Evolutionary conservation across 2,113 vertebrate species (phyloP), one percentile per base, ranked within the genome.

Genomic region (Ictidomys tridecemlineatus): DNA sequence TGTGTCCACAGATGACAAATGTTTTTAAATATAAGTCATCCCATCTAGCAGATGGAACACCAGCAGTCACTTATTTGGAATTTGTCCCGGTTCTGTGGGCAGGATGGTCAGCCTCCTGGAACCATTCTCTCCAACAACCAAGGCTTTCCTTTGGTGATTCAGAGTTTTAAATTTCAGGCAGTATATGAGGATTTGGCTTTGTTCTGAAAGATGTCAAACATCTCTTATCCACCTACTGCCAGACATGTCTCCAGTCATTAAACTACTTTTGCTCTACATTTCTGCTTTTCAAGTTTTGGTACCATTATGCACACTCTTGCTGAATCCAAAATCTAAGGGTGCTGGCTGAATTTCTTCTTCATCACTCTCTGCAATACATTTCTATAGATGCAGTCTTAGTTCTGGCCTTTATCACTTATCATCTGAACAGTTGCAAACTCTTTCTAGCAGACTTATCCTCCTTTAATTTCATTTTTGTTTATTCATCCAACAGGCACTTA

Each of bases 21-120:
- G 87, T 34, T 96, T 97, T 95, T 73, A 92, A 86, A 97, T 82
- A 32, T 79, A 91, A 93, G 87, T 93, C 95, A 96, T 92, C 53
- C 42, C 32, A 13, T 92, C 56, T 26, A 73, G 69, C 65, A 91
- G 82, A 92, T 82, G 84, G 84, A 85, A 96, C 96, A 85, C 7
- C 37, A 76, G 39, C 53, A 93, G 77, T 87, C 42, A 86, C 74
- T 82, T 72, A 80, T 69, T 88, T 48, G 58, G 37, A 88, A 72
- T 83, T 61, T 86, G 61, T 79, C 53, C 67, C 85, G 78, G 83
- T 2, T 39, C 53, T 79, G 39, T 79, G 83, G 79, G 18, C 53
- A 56, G 10, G 37, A 58, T 58, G 56, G 58, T 74, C 56, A 61
- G 34, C 56, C 58, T 94, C 42, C 65, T 79, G 17, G 94, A 89